A percentile compares a stretch with the other conserved stretches of the same genome.
Conservation (phyloP, 92 coral and sea anemone genomes). For the Zoanthus solanderi region DNA sequence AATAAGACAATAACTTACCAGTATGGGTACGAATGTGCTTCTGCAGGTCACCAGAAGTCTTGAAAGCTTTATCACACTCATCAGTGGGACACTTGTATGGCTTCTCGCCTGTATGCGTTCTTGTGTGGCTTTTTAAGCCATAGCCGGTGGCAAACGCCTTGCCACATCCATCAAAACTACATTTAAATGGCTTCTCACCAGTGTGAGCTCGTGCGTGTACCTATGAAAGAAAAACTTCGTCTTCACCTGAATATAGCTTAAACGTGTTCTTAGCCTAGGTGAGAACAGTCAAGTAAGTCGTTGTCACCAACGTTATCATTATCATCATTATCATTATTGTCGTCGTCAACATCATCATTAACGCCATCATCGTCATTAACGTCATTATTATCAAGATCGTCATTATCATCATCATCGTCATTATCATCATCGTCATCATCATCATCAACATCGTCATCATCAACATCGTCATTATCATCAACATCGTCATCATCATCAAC, state of each 20-base stretch:
- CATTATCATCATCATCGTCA: neutral
- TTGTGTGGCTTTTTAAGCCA: conserved; percentile 94
- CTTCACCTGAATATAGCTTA: too few species aligned
- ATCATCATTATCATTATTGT: too few species aligned
- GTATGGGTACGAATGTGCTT: conserved; percentile 95
- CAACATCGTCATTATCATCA: too few species aligned
- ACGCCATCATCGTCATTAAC: too few species aligned
- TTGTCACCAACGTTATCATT: too few species aligned
- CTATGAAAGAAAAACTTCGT: conserved; percentile 32
- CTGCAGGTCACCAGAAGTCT: conserved; percentile 97
- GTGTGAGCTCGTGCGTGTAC: conserved; percentile 98
- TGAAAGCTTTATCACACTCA: conserved; percentile 92
- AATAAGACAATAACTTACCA: neutral
- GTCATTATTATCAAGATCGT: too few species aligned
- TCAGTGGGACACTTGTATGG: conserved; percentile 89
- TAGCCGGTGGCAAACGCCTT: conserved; percentile 99
- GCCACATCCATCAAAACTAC: conserved; percentile 82
- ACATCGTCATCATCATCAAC: neutral
- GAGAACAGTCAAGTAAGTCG: too few species aligned
- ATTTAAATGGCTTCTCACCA: conserved; percentile 97
- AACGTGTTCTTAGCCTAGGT: too few species aligned
- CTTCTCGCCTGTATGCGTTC: conserved; percentile 98
- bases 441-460: neutral
- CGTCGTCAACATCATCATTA: too few species aligned
- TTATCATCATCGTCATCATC: neutral